These are phyloP conservation scores for Vanacampus margaritifer DNA, from an alignment of 2,113 vertebrate genomes.

Conservation along the genomic window DNA sequence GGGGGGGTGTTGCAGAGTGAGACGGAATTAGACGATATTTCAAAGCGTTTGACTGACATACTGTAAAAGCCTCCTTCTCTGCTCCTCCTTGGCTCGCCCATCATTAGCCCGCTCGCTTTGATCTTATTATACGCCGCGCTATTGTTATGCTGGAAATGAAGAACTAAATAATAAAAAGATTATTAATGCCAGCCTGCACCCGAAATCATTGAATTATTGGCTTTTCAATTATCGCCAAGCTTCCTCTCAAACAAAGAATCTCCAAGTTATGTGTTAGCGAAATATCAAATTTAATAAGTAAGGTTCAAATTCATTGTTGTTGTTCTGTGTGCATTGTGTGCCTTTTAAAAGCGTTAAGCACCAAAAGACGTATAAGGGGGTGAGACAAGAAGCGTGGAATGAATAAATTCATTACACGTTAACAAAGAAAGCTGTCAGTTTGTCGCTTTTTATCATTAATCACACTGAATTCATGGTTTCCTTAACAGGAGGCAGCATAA, in stretches of 20 bases:
- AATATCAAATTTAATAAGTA: constrained; percentile 79
- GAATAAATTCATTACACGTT: constrained; percentile 67
- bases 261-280: constrained; percentile 74
- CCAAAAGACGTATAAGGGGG: constrained; percentile 63
- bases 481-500: not conserved
- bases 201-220: constrained; percentile 61
- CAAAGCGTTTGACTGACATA: constrained; percentile 67
- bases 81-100: constrained; percentile 49
- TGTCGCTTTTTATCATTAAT: constrained; percentile 55
- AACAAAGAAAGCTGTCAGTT: constrained; percentile 56
- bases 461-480: constrained; percentile 55
- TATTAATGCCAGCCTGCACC: constrained; percentile 74
- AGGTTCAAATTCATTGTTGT: constrained; percentile 75
- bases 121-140: constrained; percentile 69
- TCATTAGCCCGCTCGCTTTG: constrained; percentile 75
- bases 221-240: constrained; percentile 77
- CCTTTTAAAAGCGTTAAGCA: constrained; percentile 58
- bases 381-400: constrained; percentile 42
- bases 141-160: constrained; percentile 72
- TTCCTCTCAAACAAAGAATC: constrained; percentile 75
- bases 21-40: constrained; percentile 69
- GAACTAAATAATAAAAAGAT: constrained; percentile 75
- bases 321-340: constrained; percentile 71
- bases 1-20: too few relatives aligned
- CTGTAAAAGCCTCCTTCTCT: constrained; percentile 51